A percentile compares a stretch with the other conserved stretches of the same genome.
phyloP scores from a whole-genome alignment of 2,888 invertebrate genomes.

The Pterostichus madidus region DNA sequence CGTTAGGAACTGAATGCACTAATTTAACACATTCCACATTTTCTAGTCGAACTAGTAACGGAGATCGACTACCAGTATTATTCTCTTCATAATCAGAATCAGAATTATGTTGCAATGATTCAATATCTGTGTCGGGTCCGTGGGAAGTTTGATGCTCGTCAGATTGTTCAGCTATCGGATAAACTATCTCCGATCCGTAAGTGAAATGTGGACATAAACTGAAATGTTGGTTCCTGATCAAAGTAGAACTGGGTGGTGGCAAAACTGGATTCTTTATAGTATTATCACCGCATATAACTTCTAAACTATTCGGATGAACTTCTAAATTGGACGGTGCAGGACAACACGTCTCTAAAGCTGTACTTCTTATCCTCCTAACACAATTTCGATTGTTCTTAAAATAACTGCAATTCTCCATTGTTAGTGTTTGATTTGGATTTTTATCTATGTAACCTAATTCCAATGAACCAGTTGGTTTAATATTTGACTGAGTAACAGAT shows the following conservation, averaged over 20 bases:
- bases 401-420: slow-evolving; percentile 74
- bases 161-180: slow-evolving; percentile 91
- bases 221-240: slow-evolving; percentile 85
- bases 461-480: slow-evolving; percentile 78
- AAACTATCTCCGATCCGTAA: slow-evolving; percentile 88
- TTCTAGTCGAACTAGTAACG: slow-evolving; percentile 80
- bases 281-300: slow-evolving; percentile 82
- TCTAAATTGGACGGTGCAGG: slow-evolving; percentile 86
- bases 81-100: slow-evolving; percentile 85
- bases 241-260: slow-evolving; percentile 83
- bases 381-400: slow-evolving; percentile 76
- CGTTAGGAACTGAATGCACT: slow-evolving; percentile 71
- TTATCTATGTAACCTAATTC: slow-evolving; percentile 79
- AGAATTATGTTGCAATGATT: slow-evolving; percentile 80
- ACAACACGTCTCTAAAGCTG: slow-evolving; percentile 85
- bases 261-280: slow-evolving; percentile 73
- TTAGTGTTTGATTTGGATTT: slow-evolving; percentile 75
- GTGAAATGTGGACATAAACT: slow-evolving; percentile 84
- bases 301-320: slow-evolving; percentile 90
- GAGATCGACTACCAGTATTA: slow-evolving; percentile 86
- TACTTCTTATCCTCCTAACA: slow-evolving; percentile 85
- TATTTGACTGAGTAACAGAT: slow-evolving; percentile 78
- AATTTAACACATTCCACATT: slow-evolving; percentile 76
- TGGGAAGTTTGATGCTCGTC: slow-evolving; percentile 87
- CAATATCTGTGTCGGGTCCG: slow-evolving; percentile 81